Base-by-base conservation (phyloP, 1,140 invertebrate genomes). In the Macrobrachium nipponense region DNA sequence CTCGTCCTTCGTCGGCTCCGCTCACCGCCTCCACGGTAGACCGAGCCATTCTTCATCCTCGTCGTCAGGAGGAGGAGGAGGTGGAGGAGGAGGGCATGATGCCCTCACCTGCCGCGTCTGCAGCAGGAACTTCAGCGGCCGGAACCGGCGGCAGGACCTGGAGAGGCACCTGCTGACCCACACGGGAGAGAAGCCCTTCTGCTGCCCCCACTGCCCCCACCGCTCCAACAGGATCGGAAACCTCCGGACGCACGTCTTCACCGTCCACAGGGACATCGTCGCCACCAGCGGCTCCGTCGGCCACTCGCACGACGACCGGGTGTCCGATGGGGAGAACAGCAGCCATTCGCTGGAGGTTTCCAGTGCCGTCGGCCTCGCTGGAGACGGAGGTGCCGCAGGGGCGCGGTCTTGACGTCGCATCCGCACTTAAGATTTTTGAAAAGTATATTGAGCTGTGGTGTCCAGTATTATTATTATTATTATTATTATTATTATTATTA, bases 101-200 rank as follows among this genome's bases (percentile, higher is more conserved):
- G 64, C 60, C 43, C 80, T 88, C 70, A 36, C 75, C 76, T 88
- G 87, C 72, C 64, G 82, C 5, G 80, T 86, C 60, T 88, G 87
- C 80, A 95, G 95, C 70, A 97, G 97, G 90, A 96, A 95, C 90
- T 96, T 97, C 8, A 64, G 86, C 58, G 87, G 87, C 15, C 92
- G 96, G 20, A 96, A 95, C 15, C 96, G 96, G 90, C 95, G 87
- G 23, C 89, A 89, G 77, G 88, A 89, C 80, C 92, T 96, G 70
- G 94, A 95, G 81, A 92, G 96, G 86, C 96, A 97, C 91, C 93
- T 95, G 59, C 68, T 89, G 27, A 89, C 88, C 14, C 91, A 91
- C 82, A 90, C 89, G 17, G 89, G 90, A 14, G 89, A 90, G 77
- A 89, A 89, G 58, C 90, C 91, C 18, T 91, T 89, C 81, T 82